Evolutionary conservation across 1,140 invertebrate genomes (phyloP), one percentile per base, ranked within the genome.

Genomic region (Drosophila sucinea): DNA sequence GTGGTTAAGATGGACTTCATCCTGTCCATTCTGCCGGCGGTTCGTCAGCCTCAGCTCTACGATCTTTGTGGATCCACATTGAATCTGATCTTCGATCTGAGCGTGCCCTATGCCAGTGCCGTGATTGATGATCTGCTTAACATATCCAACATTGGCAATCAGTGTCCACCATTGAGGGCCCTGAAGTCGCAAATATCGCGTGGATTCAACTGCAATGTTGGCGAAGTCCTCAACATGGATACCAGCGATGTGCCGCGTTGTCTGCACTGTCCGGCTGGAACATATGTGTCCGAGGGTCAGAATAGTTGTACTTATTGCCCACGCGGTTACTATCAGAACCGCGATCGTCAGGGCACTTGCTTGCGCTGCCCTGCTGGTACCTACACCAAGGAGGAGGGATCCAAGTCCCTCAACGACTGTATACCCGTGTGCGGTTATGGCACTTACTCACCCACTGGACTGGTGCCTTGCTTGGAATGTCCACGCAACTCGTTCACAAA

Each of bases 381-480:
- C 5, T 99, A 98, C 81, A 99, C 99, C 0, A 94, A 95, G 84
- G 96, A 98, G 93, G 95, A 98, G 93, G 98, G 98, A 38, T 96
- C 96, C 0, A 98, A 98, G 90, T 94, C 95, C 62, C 93, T 96
- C 27, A 93, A 94, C 32, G 97, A 97, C 77, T 98, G 97, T 92
- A 94, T 98, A 65, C 97, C 98, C 5, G 98, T 99, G 33, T 99
- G 98, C 91, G 98, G 98, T 6, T 98, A 96, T 91, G 98, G 98
- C 72, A 99, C 98, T 30, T 99, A 98, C 92, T 98, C 97, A 1
- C 97, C 97, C 30, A 98, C 97, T 54, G 98, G 98, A 54, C 92
- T 99, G 55, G 97, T 99, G 32, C 98, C 98, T 11, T 99, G 98
- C 89, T 93, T 99, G 55, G 97, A 99, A 92, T 99, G 98, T 93